Evolutionary conservation across 2,797 vertebrate species (phyloP), one percentile per base, ranked within the genome.

Genomic region (Simalia tracyae): DNA sequence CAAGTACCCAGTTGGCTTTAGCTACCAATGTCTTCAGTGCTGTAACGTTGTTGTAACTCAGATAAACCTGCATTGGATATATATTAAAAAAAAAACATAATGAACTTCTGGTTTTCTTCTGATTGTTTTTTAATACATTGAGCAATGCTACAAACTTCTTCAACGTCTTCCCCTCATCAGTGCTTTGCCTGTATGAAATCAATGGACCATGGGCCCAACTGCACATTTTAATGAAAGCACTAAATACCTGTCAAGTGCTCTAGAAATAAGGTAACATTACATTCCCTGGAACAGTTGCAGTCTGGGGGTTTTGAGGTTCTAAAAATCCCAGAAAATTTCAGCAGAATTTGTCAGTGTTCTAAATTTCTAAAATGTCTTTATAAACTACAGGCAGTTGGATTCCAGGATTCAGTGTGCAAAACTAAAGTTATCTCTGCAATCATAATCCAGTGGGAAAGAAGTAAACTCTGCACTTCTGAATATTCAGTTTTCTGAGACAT

Each of bases 11-110:
- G 97, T 98, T 97, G 10, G 97, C 97, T 95, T 98, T 98, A 95
- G 99, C 98, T 87, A 98, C 97, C 1, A 99, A 97, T 68, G 98
- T 98, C 97, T 99, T 99, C 95, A 99, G 97, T 0, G 99, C 98
- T 2, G 98, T 99, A 87, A 99, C 98, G 0, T 99, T 99, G 97
- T 99, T 99, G 97, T 99, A 99, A 97, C 99, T 99, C 96, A 99
- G 97, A 95, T 99, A 99, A 92, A 99, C 98, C 99, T 99, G 96
- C 7, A 94, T 56, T 84, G 24, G 90, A 81, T 68, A 28, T 61
- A 91, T 1, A 50, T 72, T 60, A 36, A 88, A 8, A 59, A 0
- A 0, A 2, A 94, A 0, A 14, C 17, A 57, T 19, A 84, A n/a
- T 64, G 24, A 66, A 28, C 1, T 56, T 31, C 10, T 10, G 24